Base-by-base conservation (phyloP, 2,113 vertebrate species). In the Macrotus californicus region DNA sequence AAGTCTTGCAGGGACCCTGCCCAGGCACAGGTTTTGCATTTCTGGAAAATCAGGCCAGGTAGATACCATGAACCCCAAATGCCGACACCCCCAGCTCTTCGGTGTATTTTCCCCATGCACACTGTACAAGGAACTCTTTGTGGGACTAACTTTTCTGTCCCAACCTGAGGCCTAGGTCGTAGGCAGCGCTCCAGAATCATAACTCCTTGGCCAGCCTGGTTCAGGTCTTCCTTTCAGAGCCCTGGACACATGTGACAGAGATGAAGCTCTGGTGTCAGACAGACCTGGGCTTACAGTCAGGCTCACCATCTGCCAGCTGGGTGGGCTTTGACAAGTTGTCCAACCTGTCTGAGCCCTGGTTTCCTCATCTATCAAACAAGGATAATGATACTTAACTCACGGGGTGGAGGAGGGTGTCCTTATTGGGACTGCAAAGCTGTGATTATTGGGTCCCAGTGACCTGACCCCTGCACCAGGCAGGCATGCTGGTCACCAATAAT, bases 1-100 rank as follows among this genome's bases (percentile, higher is more conserved):
- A 7, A 14, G 2, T 66, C 26, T n/a, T 89, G 34, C 36, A 86
- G 34, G 4, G 8, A 72, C 39, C 36, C 9, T 26, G 43, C 36
- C 34, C 36, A 66, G n/a, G 22, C 5, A 3, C 16, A 29, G 69
- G 39, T 29, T 22, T 36, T 69, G 14, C 4, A 59, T 50, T 56
- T 67, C 76, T 67, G 46, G 41, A 92, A 82, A 76, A 69, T 76
- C 39, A 59, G 39, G 67, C 83, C 83, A 56, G 73, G 43, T 52
- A 46, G 39, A 66, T 46, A 34, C 26, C 34, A 56, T 67, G 19
- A 39, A 41, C 41, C 34, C 48, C 13, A 66, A 75, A 54, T 19
- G 19, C 8, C 15, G 7, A 16, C 9, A 34, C 13, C 39, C 9
- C 13, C 6, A 0, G 4, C 4, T 6, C 12, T 36, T 50, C 41